Conservation (phyloP, 2,797 vertebrate genomes). For the Miichthys miiuy region DNA sequence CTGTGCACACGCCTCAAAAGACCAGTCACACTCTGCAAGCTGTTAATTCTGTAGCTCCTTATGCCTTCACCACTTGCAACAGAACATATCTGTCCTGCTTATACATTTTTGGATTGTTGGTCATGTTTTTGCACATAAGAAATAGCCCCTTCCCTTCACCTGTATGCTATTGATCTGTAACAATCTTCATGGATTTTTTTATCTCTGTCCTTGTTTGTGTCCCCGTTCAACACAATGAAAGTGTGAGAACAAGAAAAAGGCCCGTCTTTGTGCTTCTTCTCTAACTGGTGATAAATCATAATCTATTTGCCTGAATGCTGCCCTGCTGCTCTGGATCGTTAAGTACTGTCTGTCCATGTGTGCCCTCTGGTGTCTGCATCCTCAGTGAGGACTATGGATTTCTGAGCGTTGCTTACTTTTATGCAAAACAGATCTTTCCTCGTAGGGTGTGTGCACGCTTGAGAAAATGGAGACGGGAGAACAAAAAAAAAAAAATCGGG, state of each 20-base stretch:
- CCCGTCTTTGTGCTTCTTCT: conserved; percentile 40
- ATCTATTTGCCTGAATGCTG: conserved; percentile 67
- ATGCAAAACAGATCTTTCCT: conserved; percentile 63
- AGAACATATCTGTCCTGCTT: conserved; percentile 29
- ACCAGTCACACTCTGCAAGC: conserved; percentile 45
- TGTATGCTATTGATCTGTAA: conserved; percentile 12
- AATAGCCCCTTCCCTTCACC: conserved; percentile 18
- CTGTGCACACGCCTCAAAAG: conserved; percentile 48
- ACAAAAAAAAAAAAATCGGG: conserved; percentile 20
- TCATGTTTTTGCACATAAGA: conserved; percentile 34
- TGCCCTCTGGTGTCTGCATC: conserved; percentile 70
- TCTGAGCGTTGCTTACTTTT: conserved; percentile 66
- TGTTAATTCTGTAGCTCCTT: conserved; percentile 43
- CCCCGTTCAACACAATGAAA: conserved; percentile 22
- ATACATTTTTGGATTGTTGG: too few species aligned
- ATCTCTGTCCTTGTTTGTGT: conserved; percentile 38
- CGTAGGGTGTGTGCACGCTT: conserved; percentile 33
- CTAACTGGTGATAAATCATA: conserved; percentile 72
- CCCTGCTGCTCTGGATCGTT: conserved; percentile 65
- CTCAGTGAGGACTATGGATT: conserved; percentile 61
- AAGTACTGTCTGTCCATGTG: conserved; percentile 65
- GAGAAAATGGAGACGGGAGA: conserved; percentile 44
- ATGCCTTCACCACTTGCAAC: conserved; percentile 38
- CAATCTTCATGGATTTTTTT: conserved; percentile 29
- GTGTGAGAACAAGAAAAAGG: conserved; percentile 13